Base-by-base conservation (phyloP, 1,140 invertebrate species). In the Thalassaphorura encarpata region DNA sequence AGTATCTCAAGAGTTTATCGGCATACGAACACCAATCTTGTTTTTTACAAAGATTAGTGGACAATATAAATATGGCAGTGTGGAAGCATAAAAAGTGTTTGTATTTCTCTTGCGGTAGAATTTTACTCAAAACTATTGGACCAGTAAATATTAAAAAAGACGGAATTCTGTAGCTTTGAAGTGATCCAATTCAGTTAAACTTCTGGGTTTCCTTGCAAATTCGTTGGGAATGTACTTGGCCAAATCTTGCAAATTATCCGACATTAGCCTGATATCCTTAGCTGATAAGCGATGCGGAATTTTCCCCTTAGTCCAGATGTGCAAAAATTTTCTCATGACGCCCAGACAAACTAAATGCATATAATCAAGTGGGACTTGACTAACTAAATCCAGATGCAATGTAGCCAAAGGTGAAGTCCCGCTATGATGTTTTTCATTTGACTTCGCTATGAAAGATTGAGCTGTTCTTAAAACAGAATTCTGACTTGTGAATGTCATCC, bases 91-190 rank as follows among this genome's bases (percentile, higher is more conserved):
- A 23, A 63, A 75, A 74, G 59, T 75, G 63, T n/a, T 62, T 11
- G 64, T 72, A 72, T 21, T 61, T 15, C n/a, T 68, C 55, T 33
- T 65, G 40, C 13, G 51, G 21, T n/a, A 73, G 21, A 50, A 66
- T 55, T 31, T 61, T 50, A 54, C 63, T 66, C 29, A 75, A 63
- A 45, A 69, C 64, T n/a, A 71, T 50, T 33, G 69, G 66, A 15
- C 73, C 73, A 23, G 66, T 69, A 62, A 75, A 76, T 3, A 74
- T 54, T 19, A 76, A 47, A 64, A 73, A 48, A 69, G 62, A 23
- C 72, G 53, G 58, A 73, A 72, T 59, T 75, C 73, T 41, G 72
- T 74, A 6, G 70, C 73, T 63, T 75, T 76, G 71, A 72, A 76
- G 18, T 64, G 41, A 5, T 67, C 61, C 36, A 70, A 26, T 43